These are phyloP conservation scores for Eucriotettix oculatus DNA, from an alignment of 2,888 invertebrate species.

Conservation along the genomic window DNA sequence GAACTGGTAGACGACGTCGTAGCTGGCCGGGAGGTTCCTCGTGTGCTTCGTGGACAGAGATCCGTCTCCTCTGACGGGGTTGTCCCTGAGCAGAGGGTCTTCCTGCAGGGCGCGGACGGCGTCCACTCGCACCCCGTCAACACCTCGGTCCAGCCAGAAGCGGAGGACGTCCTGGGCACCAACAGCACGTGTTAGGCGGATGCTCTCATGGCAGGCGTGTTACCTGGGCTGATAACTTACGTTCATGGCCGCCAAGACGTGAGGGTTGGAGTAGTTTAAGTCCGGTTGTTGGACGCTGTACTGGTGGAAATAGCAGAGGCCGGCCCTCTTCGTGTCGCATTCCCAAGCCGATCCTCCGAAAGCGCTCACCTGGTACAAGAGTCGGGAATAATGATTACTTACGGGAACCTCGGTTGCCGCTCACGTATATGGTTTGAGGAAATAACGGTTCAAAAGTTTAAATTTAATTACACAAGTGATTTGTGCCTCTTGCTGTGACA, in stretches of 20 bases:
- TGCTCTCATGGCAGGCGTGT: no score
- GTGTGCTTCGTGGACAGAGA: slow-evolving; percentile 20
- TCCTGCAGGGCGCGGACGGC: slow-evolving; percentile 22
- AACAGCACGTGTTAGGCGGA: no score
- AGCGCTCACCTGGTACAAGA: slow-evolving; percentile 20
- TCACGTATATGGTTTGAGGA: no score
- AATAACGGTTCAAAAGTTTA: no score
- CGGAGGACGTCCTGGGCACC: slow-evolving; percentile 40
- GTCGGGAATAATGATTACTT: no score
- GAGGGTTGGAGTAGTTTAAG: slow-evolving; percentile 45
- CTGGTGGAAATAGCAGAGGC: slow-evolving; percentile 54
- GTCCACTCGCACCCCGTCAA: slow-evolving; percentile 59
- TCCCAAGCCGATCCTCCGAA: slow-evolving; percentile 54
- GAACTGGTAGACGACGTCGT: slow-evolving; percentile 37
- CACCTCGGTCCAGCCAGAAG: slow-evolving; percentile 60
- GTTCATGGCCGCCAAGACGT: slow-evolving; percentile 33
- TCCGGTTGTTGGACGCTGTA: slow-evolving; percentile 45
- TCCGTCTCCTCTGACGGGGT: slow-evolving; percentile 19
- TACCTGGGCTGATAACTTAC: slow-evolving; percentile 12
- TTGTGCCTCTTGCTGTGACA: no score
- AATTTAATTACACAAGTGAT: no score
- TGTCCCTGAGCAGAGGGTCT: slow-evolving; percentile 24
- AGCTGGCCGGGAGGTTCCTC: slow-evolving; percentile 23
- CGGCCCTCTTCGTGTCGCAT: slow-evolving; percentile 2
- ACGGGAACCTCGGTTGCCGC: no score